phyloP scores from a whole-genome alignment of 2,113 vertebrate species.

The Esox niger region DNA sequence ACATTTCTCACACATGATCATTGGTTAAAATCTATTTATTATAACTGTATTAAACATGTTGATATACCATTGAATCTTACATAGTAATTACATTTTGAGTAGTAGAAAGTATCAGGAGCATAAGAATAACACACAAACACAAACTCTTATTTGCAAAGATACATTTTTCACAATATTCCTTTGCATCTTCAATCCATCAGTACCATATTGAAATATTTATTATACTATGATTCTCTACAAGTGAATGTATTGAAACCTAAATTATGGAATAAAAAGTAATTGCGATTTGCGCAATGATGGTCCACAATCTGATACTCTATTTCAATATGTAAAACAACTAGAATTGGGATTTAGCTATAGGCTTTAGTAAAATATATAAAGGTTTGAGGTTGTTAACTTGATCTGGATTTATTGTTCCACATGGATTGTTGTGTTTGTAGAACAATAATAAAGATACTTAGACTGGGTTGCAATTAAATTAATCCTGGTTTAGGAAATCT shows the following conservation, averaged over 20 bases:
- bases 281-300: background rate
- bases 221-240: conserved; percentile 8
- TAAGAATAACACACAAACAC: background rate
- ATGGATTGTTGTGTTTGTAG: background rate
- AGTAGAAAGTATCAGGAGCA: conserved; percentile 25
- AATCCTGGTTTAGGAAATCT: no score
- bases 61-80: background rate
- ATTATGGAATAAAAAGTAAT: background rate
- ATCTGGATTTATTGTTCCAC: background rate
- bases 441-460: background rate
- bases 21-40: conserved; percentile 9
- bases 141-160: conserved; percentile 36
- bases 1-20: background rate
- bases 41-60: conserved; percentile 10
- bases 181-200: conserved; percentile 26
- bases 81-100: conserved; percentile 22
- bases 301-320: background rate
- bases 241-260: background rate
- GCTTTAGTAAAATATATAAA: no score
- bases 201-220: background rate
- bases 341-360: no score
- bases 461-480: no score
- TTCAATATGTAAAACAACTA: no score
- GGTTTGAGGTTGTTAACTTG: background rate
- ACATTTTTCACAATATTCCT: background rate